These are phyloP conservation scores for Helogale parvula DNA, from an alignment of 2,113 vertebrate genomes.

Conservation along the genomic window DNA sequence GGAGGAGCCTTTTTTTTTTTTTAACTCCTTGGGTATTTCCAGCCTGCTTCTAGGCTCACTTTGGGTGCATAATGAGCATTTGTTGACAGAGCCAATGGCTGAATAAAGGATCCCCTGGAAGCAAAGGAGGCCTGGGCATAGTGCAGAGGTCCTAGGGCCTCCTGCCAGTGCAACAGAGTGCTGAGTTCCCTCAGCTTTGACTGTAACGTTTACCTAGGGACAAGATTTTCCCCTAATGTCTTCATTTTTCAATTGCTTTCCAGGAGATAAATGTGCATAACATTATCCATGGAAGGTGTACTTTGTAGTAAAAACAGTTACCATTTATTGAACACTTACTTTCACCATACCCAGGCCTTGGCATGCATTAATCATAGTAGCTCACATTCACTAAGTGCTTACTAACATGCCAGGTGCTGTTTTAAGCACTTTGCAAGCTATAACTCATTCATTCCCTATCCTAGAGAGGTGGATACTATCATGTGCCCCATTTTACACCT, in stretches of 20 bases:
- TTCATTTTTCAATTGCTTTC: conserved; percentile 54
- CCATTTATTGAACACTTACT: conserved; percentile 54
- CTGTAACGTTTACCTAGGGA: neutral
- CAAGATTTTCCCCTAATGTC: neutral
- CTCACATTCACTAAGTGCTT: neutral
- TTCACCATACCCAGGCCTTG: conserved; percentile 41
- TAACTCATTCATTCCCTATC: neutral
- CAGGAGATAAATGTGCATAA: conserved; percentile 49
- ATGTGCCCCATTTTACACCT: neutral
- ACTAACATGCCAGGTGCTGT: neutral
- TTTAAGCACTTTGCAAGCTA: neutral
- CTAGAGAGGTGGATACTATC: neutral
- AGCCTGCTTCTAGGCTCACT: neutral
- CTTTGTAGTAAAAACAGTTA: conserved; percentile 45
- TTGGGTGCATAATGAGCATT: neutral
- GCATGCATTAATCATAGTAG: conserved; percentile 34
- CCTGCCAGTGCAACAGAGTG: neutral
- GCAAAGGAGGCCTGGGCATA: neutral
- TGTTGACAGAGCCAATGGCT: neutral
- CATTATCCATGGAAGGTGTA: conserved; percentile 18
- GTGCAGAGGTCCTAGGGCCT: neutral
- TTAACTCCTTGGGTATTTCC: neutral
- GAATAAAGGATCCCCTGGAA: neutral
- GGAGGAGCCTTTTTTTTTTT: neutral
- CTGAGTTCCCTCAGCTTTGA: neutral